Base-by-base conservation (phyloP, 2,888 invertebrate species). In the Asteroscopus sphinx region DNA sequence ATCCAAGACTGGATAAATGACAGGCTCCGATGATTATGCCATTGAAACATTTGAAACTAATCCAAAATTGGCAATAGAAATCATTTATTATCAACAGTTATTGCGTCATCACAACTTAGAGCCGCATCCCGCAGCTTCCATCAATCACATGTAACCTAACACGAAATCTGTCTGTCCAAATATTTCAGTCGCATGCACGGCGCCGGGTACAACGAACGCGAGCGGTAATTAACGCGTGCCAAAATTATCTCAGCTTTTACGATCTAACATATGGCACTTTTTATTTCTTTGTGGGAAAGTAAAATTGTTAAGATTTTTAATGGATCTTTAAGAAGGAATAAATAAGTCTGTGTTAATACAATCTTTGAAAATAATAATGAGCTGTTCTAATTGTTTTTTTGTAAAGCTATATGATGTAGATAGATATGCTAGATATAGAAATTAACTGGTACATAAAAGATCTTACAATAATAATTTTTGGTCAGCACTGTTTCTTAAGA, bases 211-310 rank as follows among this genome's bases (percentile, higher is more conserved):
- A 40, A 55, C 36, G 40, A 6, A 40, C 49, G 32, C 36, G 40
- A 6, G 36, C 49, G 32, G 40, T 61, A 68, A 64, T 60, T 64
- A n/a, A 64, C 54, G 5, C 16, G 39, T 40, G 47, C 59, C 48
- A 73, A 60, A 52, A 73, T 46, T 51, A 69, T 17, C 44, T 33
- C 41, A 9, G 36, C 2, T 68, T 54, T 62, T 49, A 61, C 39
- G 62, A 61, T 40, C 33, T 33, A 13, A 47, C 35, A 45, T 12
- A 39, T 42, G 52, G 28, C 25, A 21, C 8, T 28, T 64, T 28
- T 52, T 60, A 17, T 3, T 42, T 47, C 5, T 13, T 39, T 37
- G 30, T 30, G 39, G 25, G 7, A 21, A 21, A 32, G 21, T 9
- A 36, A 21, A 33, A 21, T 40, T 46, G 1, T 0, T 33, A 41